Base-by-base conservation (phyloP, 1,140 invertebrate species). In the Sitodiplosis mosellana region DNA sequence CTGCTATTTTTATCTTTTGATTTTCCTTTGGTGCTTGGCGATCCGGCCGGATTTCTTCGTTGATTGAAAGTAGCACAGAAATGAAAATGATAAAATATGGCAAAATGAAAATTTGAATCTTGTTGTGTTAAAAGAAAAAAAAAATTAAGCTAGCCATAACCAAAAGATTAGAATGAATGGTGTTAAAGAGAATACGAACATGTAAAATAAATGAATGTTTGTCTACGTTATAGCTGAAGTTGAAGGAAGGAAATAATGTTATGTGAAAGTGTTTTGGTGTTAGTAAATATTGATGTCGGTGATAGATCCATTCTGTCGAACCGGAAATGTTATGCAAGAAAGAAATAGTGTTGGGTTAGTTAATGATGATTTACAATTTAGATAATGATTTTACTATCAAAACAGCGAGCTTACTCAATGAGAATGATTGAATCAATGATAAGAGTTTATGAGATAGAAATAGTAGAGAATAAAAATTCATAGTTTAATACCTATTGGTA, bases 11-110 rank as follows among this genome's bases (percentile, higher is more conserved):
- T 63, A 20, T 64, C 61, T 51, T 64, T 64, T 27, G 48, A 45
- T 51, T 63, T 61, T 49, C 57, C 55, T 48, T 63, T 63, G 20
- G 56, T 59, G 47, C 58, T 62, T 33, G 57, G 59, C 33, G 60
- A 54, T 51, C 59, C 54, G 33, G 56, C 56, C 36, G 53, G 57
- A 22, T 59, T 53, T 51, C 59, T 63, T 43, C 21, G 49, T 33
- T 55, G 36, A 48, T 47, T 48, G 55, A 27, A 43, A 22, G 51
- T 20, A 46, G 53, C 53, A 51, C 45, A 52, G 53, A 54, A 33
- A 53, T 52, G 55, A 37, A 27, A 54, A 52, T 19, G 5, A 43
- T 20, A 55, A 53, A 46, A 15, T 51, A 47, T 49, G 54, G 48
- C 18, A 48, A 48, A 50, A 47, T 19, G n/a, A n/a, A n/a, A n/a